These are phyloP conservation scores for Cantharis flavilabris DNA, from an alignment of 2,888 invertebrate genomes.

Conservation along the genomic window DNA sequence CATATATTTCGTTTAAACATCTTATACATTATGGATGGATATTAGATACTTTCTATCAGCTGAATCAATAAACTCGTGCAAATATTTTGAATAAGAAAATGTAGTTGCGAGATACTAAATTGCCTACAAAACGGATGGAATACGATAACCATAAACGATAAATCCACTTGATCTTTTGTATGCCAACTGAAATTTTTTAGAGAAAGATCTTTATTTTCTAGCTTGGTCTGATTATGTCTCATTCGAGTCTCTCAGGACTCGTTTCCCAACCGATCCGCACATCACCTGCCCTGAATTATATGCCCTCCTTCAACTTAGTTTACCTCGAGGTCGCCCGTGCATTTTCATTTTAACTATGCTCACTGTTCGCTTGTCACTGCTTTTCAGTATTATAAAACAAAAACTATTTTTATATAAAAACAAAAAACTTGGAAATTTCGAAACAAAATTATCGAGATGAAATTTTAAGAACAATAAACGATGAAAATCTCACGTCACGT, in stretches of 20 bases:
- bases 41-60: not conserved
- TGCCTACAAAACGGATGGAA: not conserved
- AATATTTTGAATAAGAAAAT: slow-evolving; percentile 5
- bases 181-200: slow-evolving; percentile 13
- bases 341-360: slow-evolving; percentile 16
- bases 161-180: slow-evolving; percentile 20
- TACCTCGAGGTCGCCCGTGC: slow-evolving; percentile 16
- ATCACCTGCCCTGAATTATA: slow-evolving; percentile 19
- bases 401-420: not conserved
- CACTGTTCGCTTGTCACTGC: not conserved
- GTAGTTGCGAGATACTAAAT: not conserved
- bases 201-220: slow-evolving; percentile 19
- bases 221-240: slow-evolving; percentile 12
- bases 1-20: not conserved
- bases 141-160: slow-evolving; percentile 15
- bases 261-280: slow-evolving; percentile 23
- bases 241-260: slow-evolving; percentile 19
- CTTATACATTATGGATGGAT: not conserved
- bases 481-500: not conserved
- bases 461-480: not conserved
- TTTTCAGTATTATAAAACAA: no score
- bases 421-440: not conserved
- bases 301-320: slow-evolving; percentile 7
- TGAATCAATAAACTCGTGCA: slow-evolving; percentile 10
- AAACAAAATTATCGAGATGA: not conserved